Conservation (phyloP, 1,140 invertebrate genomes). For the Bombus sibiricus region DNA sequence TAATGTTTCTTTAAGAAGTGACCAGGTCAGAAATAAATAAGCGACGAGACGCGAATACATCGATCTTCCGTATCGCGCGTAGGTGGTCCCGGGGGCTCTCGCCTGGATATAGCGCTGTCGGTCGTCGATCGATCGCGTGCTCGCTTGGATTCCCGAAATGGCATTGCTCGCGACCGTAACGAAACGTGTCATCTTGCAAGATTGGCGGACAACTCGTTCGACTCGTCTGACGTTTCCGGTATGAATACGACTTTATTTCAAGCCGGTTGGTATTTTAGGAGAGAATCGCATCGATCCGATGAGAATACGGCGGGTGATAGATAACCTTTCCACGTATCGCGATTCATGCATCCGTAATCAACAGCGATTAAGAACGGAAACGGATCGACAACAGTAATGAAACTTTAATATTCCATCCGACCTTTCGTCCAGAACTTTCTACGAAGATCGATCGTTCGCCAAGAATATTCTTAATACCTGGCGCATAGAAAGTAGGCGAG, state of each 20-base stretch:
- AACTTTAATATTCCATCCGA: neutral
- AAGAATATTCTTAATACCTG: neutral
- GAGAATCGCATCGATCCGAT: neutral
- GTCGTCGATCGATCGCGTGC: neutral
- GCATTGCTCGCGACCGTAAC: neutral
- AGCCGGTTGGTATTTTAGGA: neutral
- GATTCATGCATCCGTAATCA: constrained; percentile 18
- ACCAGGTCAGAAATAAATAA: constrained; percentile 42
- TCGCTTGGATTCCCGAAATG: constrained; percentile 5
- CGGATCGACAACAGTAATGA: neutral
- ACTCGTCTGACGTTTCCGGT: neutral
- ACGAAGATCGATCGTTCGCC: neutral
- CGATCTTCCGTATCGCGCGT: neutral
- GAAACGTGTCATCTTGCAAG: neutral
- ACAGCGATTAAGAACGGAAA: neutral
- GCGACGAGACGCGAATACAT: constrained; percentile 30
- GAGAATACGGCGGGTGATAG: neutral
- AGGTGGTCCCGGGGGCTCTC: neutral
- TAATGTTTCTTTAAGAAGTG: neutral
- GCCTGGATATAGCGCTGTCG: neutral
- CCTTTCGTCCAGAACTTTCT: neutral
- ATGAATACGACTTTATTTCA: neutral
- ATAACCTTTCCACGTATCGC: neutral
- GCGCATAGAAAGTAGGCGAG: neutral
- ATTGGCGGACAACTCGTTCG: neutral